Conservation (phyloP, 35 echinoderm and acorn worm genomes). For the Eucidaris tribuloides region DNA sequence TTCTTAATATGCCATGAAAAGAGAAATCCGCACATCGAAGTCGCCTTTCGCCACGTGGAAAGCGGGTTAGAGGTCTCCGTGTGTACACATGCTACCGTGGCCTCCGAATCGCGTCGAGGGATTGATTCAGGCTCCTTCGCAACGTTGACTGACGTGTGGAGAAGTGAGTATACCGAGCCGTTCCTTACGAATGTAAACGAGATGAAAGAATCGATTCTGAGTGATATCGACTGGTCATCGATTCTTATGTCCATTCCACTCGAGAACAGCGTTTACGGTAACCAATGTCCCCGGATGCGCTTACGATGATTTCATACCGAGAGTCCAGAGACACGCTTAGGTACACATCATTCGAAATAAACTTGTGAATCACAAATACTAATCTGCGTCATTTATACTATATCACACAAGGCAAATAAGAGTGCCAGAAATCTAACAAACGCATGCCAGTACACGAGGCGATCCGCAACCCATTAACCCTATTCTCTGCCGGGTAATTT, state of each 20-base stretch:
- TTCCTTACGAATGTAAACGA: neutral
- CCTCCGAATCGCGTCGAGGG: neutral
- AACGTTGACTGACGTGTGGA: neutral
- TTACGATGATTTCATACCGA: slow-evolving; percentile 4
- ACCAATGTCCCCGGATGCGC: neutral
- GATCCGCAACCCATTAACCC: too few relatives aligned
- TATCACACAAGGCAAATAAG: too few relatives aligned
- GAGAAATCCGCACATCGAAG: too few relatives aligned
- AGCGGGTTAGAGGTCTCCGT: neutral
- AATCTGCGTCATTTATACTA: too few relatives aligned
- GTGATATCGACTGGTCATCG: neutral
- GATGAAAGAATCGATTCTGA: neutral
- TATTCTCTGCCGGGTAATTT: too few relatives aligned
- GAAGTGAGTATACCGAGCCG: neutral
- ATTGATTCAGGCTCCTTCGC: neutral
- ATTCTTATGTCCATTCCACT: neutral
- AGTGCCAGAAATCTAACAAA: too few relatives aligned
- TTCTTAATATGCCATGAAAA: too few relatives aligned
- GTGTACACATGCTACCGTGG: neutral
- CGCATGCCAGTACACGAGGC: too few relatives aligned
- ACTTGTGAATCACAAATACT: too few relatives aligned
- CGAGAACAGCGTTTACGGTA: neutral
- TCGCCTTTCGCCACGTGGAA: neutral
- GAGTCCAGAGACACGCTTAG: neutral
- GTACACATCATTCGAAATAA: too few relatives aligned